A percentile compares a stretch with the other conserved stretches of the same genome.
Conservation (phyloP, 2,113 vertebrate species). For the Chelonoidis abingdonii region DNA sequence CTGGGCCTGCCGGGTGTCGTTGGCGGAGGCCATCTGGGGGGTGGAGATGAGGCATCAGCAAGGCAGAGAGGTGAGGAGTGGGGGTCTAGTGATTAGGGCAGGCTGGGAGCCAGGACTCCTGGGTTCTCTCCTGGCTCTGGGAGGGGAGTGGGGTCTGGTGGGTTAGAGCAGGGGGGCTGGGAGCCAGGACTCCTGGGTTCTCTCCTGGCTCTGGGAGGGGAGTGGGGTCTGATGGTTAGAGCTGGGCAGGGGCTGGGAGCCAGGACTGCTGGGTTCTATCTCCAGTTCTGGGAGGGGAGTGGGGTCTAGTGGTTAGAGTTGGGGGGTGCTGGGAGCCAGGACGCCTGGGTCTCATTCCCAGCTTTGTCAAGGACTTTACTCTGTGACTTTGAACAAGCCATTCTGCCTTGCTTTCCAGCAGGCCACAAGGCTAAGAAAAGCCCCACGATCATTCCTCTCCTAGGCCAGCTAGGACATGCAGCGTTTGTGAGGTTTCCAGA, state of each 20-base stretch:
- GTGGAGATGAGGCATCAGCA: not conserved
- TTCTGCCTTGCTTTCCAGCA: not conserved
- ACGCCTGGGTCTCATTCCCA: not conserved
- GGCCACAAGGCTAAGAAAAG: not conserved
- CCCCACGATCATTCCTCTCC: not conserved
- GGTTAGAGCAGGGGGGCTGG: too few relatives aligned
- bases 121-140: not conserved
- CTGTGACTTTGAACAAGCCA: not conserved
- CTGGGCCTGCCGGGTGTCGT: conserved; percentile 80
- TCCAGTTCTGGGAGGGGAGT: too few relatives aligned
- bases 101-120: too few relatives aligned
- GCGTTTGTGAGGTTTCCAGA: too few relatives aligned
- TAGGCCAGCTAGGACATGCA: not conserved
- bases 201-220: not conserved
- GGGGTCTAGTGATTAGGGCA: too few relatives aligned
- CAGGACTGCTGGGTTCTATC: too few relatives aligned
- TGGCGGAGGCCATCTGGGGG: conserved; percentile 86
- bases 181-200: not conserved
- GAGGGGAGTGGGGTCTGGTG: not conserved
- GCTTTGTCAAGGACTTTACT: not conserved
- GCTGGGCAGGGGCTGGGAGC: not conserved
- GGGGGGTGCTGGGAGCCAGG: not conserved
- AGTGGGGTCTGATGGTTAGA: not conserved
- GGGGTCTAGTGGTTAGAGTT: too few relatives aligned
- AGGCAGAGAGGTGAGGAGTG: too few relatives aligned